Conservation (phyloP, 2,113 vertebrate genomes). For the Hypocryptadius cinnamomeus region DNA sequence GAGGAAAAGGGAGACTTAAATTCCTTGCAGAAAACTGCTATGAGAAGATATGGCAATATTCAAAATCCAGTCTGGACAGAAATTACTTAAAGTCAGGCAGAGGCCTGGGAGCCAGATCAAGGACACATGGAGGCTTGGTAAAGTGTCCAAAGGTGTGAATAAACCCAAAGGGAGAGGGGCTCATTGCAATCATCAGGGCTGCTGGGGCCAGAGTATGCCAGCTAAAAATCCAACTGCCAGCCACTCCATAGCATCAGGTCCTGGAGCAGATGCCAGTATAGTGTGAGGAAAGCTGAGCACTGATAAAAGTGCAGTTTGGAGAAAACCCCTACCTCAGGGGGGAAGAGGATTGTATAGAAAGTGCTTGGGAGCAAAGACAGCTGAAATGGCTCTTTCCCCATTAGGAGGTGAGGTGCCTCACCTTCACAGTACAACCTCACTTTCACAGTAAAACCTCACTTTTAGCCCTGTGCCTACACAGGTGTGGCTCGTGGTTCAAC, state of each 20-base stretch:
- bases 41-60: not conserved
- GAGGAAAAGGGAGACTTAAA: not conserved
- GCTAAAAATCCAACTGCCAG: not conserved
- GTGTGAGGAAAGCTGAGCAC: not conserved
- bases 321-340: not conserved
- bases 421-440: not conserved
- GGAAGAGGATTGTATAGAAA: not conserved
- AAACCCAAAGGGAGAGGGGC: not conserved
- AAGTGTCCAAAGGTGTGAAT: not conserved
- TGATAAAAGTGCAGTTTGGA: not conserved
- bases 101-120: not conserved
- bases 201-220: not conserved
- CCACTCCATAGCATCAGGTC: not conserved
- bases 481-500: rapidly evolving
- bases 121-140: not conserved
- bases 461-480: not conserved
- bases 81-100: not conserved
- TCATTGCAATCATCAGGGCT: not conserved
- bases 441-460: not conserved
- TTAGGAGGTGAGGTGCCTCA: not conserved
- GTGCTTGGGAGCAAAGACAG: not conserved
- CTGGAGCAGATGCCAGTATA: not conserved
- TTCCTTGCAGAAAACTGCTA: not conserved
- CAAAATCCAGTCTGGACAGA: not conserved
- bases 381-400: not conserved